Evolutionary conservation across 2,113 vertebrate species (phyloP).

Genomic region (Tor tambroides): DNA sequence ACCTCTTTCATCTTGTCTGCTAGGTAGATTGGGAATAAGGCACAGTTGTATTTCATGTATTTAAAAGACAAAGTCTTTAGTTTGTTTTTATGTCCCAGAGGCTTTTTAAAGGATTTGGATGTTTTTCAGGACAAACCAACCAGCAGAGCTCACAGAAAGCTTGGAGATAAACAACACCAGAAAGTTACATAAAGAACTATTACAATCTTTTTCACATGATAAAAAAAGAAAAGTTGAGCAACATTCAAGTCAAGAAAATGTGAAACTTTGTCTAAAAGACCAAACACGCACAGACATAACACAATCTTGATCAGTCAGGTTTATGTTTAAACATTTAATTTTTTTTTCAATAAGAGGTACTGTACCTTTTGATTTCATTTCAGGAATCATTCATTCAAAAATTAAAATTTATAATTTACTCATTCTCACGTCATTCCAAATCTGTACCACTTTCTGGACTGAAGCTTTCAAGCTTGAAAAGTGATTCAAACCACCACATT

Average conservation of each 20-base stretch:
- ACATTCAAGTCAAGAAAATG: not conserved
- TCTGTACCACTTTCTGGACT: not conserved
- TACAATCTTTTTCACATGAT: not conserved
- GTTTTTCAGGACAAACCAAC: constrained; percentile 16
- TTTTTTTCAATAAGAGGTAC: not conserved
- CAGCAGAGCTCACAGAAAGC: constrained; percentile 1
- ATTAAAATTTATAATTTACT: not conserved
- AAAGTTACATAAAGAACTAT: constrained; percentile 14
- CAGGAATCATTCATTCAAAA: not conserved
- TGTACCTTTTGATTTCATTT: not conserved
- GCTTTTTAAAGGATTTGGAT: not conserved
- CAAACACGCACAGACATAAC: not conserved
- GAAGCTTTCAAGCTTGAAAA: not conserved
- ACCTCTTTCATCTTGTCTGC: constrained; percentile 17
- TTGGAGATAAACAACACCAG: not conserved
- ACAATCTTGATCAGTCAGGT: too few relatives aligned
- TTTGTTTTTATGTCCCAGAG: not conserved
- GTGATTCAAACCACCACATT: not conserved
- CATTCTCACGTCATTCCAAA: not conserved
- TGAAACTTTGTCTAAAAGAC: not conserved
- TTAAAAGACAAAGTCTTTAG: not conserved
- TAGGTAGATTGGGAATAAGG: not conserved
- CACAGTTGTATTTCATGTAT: constrained; percentile 34
- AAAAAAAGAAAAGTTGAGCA: not conserved
- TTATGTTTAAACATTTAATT: not conserved